A percentile compares a stretch with the other conserved stretches of the same genome.
Conservation (phyloP, 64 coral and sea anemone species). For the Catalaphyllia jardinei region DNA sequence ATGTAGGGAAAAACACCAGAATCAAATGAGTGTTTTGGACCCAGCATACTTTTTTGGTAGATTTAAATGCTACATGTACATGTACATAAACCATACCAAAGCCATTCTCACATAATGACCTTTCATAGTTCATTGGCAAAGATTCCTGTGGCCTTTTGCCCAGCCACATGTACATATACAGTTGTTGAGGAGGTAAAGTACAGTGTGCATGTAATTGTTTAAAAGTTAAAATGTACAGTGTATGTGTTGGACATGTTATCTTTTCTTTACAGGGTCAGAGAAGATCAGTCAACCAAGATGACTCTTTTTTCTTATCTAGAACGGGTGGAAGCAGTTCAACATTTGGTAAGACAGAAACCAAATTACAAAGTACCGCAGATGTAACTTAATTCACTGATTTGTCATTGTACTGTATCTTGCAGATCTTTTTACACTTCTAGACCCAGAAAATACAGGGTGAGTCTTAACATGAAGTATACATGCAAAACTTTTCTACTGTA, state of each 20-base stretch:
- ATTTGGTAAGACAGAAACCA: slow-evolving; percentile 41
- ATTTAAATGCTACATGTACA: too few relatives aligned
- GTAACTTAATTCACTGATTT: background rate
- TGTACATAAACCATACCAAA: too few relatives aligned
- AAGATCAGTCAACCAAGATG: slow-evolving; percentile 35
- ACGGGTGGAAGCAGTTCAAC: slow-evolving; percentile 67
- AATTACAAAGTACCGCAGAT: too few relatives aligned
- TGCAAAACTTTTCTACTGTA: background rate
- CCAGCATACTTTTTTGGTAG: too few relatives aligned
- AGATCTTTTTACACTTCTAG: slow-evolving; percentile 80
- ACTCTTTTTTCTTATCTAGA: slow-evolving; percentile 61
- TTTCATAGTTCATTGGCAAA: too few relatives aligned
- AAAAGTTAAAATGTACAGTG: too few relatives aligned
- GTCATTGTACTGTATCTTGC: slow-evolving; percentile 34
- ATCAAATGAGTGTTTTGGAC: too few relatives aligned
- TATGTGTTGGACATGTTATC: background rate
- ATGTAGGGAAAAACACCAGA: too few relatives aligned
- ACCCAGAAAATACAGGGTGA: slow-evolving; percentile 97
- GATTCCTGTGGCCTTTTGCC: too few relatives aligned
- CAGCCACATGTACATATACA: too few relatives aligned
- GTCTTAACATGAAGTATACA: background rate
- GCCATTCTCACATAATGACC: too few relatives aligned
- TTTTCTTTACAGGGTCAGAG: slow-evolving; percentile 47
- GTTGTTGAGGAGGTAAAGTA: too few relatives aligned
- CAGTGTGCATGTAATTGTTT: background rate